Percentiles rank a stretch among this genome's conserved stretches.
Conservation (phyloP, 1,140 invertebrate species). For the Drosophila aff. region DNA sequence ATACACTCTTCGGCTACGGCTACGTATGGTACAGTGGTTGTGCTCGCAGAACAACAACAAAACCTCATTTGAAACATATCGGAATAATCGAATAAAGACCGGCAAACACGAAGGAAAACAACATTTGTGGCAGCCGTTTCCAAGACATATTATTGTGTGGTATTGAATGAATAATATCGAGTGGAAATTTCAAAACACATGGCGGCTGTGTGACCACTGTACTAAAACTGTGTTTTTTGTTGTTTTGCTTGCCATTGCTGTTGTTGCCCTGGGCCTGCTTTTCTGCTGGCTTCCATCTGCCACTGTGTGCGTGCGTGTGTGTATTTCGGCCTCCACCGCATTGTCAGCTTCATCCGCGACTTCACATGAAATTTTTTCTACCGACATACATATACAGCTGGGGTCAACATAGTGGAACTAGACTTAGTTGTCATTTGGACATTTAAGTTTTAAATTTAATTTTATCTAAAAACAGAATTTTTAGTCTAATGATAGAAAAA, state of each 20-base stretch:
- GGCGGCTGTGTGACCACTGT: constrained; percentile 29
- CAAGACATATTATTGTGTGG: constrained; percentile 3
- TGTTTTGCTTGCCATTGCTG: constrained; percentile 30
- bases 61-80: constrained; percentile 12
- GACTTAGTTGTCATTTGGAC: not conserved
- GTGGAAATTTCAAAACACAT: constrained; percentile 26
- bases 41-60: constrained; percentile 10
- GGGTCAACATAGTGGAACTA: constrained; percentile 1
- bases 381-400: constrained; percentile 22
- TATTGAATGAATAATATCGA: constrained; percentile 2
- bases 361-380: constrained; percentile 64
- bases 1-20: constrained; percentile 31
- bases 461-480: not conserved
- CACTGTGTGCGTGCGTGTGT: constrained; percentile 32
- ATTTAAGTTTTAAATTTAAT: not conserved
- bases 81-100: constrained; percentile 28
- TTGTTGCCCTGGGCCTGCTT: constrained; percentile 62
- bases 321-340: constrained; percentile 70
- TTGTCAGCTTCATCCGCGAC: constrained; percentile 64
- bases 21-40: constrained; percentile 41
- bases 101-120: constrained; percentile 21
- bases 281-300: constrained; percentile 48
- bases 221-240: constrained; percentile 25
- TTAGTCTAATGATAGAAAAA: not conserved
- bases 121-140: constrained; percentile 16